phyloP scores from a whole-genome alignment of 1,140 invertebrate species.

The Anagrus nilaparvatae region DNA sequence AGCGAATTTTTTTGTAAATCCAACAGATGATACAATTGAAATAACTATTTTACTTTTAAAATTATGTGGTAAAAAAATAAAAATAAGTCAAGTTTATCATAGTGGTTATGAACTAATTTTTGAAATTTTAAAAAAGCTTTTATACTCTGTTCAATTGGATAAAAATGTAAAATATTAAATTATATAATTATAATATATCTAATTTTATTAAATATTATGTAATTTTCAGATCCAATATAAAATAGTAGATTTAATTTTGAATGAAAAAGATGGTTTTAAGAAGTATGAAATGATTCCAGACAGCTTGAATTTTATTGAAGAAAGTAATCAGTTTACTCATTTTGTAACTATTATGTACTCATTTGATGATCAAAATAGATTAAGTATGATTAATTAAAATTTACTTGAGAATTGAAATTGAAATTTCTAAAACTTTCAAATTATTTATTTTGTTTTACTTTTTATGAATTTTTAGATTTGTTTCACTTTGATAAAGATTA shows the following conservation, averaged over 20 bases:
- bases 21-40: conserved; percentile 96
- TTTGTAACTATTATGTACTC: conserved; percentile 82
- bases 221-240: conserved; percentile 65
- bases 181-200: conserved; percentile 10
- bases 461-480: conserved; percentile 61
- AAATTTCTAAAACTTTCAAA: no score
- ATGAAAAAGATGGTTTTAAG: conserved; percentile 94
- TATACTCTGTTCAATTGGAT: conserved; percentile 88
- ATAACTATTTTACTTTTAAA: conserved; percentile 94
- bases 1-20: conserved; percentile 84
- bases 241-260: conserved; percentile 97
- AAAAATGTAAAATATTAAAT: conserved; percentile 43
- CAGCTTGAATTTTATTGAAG: conserved; percentile 91
- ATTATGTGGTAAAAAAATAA: conserved; percentile 93
- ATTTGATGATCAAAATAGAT: conserved; percentile 71
- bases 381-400: conserved; percentile 61
- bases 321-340: conserved; percentile 96
- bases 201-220: conserved; percentile 1
- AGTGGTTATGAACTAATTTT: conserved; percentile 90
- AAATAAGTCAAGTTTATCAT: conserved; percentile 82
- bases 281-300: conserved; percentile 79
- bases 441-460: no score
- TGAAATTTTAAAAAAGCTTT: conserved; percentile 85
- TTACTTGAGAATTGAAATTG: conserved; percentile 4
- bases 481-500: conserved; percentile 96